Evolutionary conservation across 2,113 vertebrate genomes (phyloP).

Genomic region (Castor canadensis): DNA sequence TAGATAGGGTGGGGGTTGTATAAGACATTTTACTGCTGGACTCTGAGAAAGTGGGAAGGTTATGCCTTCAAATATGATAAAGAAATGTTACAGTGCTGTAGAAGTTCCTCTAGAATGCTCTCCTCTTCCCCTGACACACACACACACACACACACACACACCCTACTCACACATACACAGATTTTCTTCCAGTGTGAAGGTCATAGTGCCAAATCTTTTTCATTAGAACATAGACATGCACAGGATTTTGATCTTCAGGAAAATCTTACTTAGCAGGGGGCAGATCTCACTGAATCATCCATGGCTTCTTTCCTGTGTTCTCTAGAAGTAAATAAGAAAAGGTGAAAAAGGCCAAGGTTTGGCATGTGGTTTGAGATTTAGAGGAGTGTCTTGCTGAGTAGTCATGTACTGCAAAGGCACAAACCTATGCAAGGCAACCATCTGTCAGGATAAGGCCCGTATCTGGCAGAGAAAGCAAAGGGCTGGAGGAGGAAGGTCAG

Average conservation of each 20-base stretch:
- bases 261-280: not conserved
- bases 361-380: not conserved
- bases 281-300: not conserved
- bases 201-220: not conserved
- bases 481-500: not conserved
- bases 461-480: slow-evolving; percentile 26
- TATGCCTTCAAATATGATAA: slow-evolving; percentile 2
- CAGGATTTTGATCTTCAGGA: not conserved
- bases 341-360: not conserved
- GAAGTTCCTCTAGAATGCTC: slow-evolving; percentile 8
- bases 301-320: not conserved
- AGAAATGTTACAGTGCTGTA: not conserved
- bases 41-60: slow-evolving; percentile 44
- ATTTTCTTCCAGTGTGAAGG: not conserved
- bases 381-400: not conserved
- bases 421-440: not conserved
- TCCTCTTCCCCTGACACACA: accelerated
- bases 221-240: not conserved
- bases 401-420: not conserved
- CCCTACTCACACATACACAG: not conserved
- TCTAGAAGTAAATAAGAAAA: not conserved
- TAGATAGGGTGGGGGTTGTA: slow-evolving; percentile 42
- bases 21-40: slow-evolving; percentile 60
- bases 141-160: not conserved
- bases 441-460: not conserved